Evolutionary conservation across 2,113 vertebrate genomes (phyloP), one percentile per base, ranked within the genome.

Genomic region (Phainopepla nitens): DNA sequence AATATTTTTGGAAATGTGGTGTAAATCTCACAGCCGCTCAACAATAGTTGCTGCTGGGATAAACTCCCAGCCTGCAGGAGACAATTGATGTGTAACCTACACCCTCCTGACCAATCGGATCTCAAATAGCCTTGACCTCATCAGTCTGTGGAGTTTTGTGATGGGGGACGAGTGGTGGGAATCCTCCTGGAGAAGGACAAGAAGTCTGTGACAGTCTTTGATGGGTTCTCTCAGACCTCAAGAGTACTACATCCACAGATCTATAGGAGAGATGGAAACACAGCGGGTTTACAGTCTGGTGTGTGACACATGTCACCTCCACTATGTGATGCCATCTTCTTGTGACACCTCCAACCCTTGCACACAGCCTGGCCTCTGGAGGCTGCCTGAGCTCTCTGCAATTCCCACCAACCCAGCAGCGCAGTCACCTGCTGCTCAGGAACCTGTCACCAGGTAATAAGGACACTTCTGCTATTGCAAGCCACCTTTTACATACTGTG

Each of bases 271-370:
- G 61, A 10, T 31, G 44, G 70, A 68, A 44, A 5, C 16, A 14
- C 3, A 11, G n/a, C 31, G 6, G 49, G 49, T 54, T 36, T 16
- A 5, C 21, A 4, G 9, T 13, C 23, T 2, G 0, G 1, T 9
- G 20, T 27, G 13, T 18, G 25, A 44, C 10, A 21, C 7, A 4
- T 0, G 0, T 22, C 33, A 13, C 39, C 33, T 41, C 22, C 13
- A 1, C 8, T 9, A 19, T 62, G 49, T 1, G 2, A 16, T 0
- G 3, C 31, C 5, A 1, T 7, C 69, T 71, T 41, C 56, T 35
- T 5, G 8, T 5, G 27, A 11, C 23, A 10, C 11, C 45, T 64
- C 41, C 24, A 5, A 14, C n/a, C 58, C 58, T 10, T 1, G 2
- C 27, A 10, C 0, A 1, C 44, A 50, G 51, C 35, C 82, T 35